Evolutionary conservation across 2,113 vertebrate species (phyloP).

Genomic region (Ancistrus triradiatus): DNA sequence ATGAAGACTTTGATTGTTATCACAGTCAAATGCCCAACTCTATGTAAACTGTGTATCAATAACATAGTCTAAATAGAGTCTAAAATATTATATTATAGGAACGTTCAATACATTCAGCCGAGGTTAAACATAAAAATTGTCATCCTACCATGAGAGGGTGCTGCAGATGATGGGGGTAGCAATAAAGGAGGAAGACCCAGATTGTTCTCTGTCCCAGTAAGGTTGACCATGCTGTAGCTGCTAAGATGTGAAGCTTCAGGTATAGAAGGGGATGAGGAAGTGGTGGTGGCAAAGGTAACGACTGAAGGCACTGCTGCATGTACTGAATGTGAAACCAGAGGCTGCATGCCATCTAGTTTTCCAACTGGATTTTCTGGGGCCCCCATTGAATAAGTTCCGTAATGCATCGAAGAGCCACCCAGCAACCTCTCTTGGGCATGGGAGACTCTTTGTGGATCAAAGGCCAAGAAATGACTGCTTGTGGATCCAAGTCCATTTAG

Average conservation of each 20-base stretch:
- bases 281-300: slow-evolving; percentile 82
- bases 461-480: slow-evolving; percentile 81
- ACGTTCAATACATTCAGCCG: too few relatives aligned
- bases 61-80: too few relatives aligned
- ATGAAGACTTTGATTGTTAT: too few relatives aligned
- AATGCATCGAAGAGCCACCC: slow-evolving; percentile 54
- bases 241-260: slow-evolving; percentile 82
- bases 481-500: slow-evolving; percentile 87
- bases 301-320: slow-evolving; percentile 56
- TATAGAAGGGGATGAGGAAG: slow-evolving; percentile 43
- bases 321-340: slow-evolving; percentile 38
- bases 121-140: slow-evolving; percentile 4
- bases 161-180: slow-evolving; percentile 83
- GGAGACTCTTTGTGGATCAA: slow-evolving; percentile 81
- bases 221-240: slow-evolving; percentile 90
- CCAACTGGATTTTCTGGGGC: slow-evolving; percentile 30
- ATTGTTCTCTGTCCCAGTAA: slow-evolving; percentile 81
- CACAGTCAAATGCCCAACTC: too few relatives aligned
- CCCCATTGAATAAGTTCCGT: slow-evolving; percentile 41
- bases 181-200: slow-evolving; percentile 89
- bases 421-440: slow-evolving; percentile 68
- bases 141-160: slow-evolving; percentile 79
- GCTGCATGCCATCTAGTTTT: slow-evolving; percentile 41
- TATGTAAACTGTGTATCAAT: too few relatives aligned
- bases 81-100: too few relatives aligned